Percentiles rank a stretch among this genome's conserved stretches.
phyloP scores from a whole-genome alignment of 1,140 invertebrate species.

The Drosophila neocordata region DNA sequence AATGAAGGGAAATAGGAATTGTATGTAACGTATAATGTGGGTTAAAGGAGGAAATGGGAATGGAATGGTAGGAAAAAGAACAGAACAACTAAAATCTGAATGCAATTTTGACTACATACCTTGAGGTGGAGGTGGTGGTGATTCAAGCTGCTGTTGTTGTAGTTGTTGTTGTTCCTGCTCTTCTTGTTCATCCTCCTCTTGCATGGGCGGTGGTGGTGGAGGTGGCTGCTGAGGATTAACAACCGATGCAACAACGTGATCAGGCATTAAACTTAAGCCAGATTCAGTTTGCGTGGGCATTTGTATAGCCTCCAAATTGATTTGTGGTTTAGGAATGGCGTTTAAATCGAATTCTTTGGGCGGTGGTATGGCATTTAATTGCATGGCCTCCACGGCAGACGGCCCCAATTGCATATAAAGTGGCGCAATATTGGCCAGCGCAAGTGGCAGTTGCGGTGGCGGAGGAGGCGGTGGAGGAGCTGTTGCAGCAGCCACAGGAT shows the following conservation, averaged over 20 bases:
- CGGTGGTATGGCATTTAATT: slow-evolving; percentile 75
- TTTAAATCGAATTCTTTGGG: slow-evolving; percentile 80
- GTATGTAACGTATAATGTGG: neutral
- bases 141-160: slow-evolving; percentile 24
- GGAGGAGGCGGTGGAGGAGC: slow-evolving; percentile 75
- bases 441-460: slow-evolving; percentile 71
- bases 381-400: slow-evolving; percentile 60
- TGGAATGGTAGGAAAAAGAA: slow-evolving; percentile 40
- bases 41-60: slow-evolving; percentile 1
- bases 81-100: slow-evolving; percentile 32
- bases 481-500: slow-evolving; percentile 57
- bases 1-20: slow-evolving; percentile 5
- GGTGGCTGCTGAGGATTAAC: slow-evolving; percentile 53
- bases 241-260: slow-evolving; percentile 33
- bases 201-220: slow-evolving; percentile 56
- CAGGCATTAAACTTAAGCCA: slow-evolving; percentile 36
- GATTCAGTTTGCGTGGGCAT: slow-evolving; percentile 49
- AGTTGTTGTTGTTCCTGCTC: neutral
- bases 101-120: slow-evolving; percentile 53
- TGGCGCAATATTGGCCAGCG: slow-evolving; percentile 62
- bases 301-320: slow-evolving; percentile 77
- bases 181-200: slow-evolving; percentile 3
- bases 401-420: slow-evolving; percentile 76
- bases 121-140: slow-evolving; percentile 40
- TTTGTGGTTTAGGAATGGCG: slow-evolving; percentile 79